Evolutionary conservation across 1,140 invertebrate species (phyloP).

Genomic region (Euglossa dilemma): DNA sequence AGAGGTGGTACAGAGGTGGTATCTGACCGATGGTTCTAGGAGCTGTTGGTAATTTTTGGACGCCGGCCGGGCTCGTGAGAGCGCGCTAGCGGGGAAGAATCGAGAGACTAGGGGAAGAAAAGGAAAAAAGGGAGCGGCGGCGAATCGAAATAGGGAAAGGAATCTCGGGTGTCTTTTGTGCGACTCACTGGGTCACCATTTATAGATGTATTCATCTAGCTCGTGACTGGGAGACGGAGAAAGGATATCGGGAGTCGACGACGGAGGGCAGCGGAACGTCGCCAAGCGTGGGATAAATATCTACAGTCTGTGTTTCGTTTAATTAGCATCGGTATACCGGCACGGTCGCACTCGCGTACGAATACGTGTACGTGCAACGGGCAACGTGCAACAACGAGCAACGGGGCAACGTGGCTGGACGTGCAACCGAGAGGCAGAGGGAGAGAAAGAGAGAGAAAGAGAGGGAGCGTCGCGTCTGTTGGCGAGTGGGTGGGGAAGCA

Average conservation of each 20-base stretch:
- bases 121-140: background rate
- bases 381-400: constrained; percentile 7
- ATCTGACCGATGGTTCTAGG: too few species aligned
- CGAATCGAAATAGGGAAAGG: background rate
- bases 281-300: constrained; percentile 72
- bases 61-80: too few species aligned
- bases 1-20: too few species aligned
- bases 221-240: constrained; percentile 35
- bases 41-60: background rate
- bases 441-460: background rate
- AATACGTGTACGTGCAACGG: constrained; percentile 37
- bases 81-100: background rate
- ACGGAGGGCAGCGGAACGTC: constrained; percentile 47
- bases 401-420: background rate
- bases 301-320: constrained; percentile 69
- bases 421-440: background rate
- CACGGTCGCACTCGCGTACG: constrained; percentile 44
- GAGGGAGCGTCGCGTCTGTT: constrained; percentile 23
- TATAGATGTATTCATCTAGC: constrained; percentile 49
- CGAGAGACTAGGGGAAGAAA: too few species aligned
- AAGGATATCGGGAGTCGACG: constrained; percentile 28
- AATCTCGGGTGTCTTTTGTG: background rate
- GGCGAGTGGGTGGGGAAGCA: constrained; percentile 34
- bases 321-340: constrained; percentile 70
- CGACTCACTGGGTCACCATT: constrained; percentile 43